Base-by-base conservation (phyloP, 2,797 vertebrate species). In the Acanthopagrus latus region DNA sequence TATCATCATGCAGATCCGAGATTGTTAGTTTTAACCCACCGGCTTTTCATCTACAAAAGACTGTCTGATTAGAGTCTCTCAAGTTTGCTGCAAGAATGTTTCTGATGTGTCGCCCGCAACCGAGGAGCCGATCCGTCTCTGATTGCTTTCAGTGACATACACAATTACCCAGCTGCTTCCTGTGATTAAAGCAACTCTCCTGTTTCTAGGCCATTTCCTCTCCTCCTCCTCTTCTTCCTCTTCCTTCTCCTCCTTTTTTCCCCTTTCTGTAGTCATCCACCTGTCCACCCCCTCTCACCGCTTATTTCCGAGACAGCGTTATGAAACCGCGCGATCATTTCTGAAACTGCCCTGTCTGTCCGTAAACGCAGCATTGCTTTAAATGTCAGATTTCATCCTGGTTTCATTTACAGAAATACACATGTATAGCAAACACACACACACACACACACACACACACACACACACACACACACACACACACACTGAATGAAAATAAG, bases 141-240 rank as follows among this genome's bases (percentile, higher is more conserved):
- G 81, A 89, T 88, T 88, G 86, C 84, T 89, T 88, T 79, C 60
- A 62, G 88, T 90, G 85, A 91, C 89, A 89, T 69, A 80, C 78
- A 82, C 88, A 86, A 91, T 93, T 92, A 92, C 69, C 69, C 82
- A 88, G 85, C 91, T 92, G 86, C 84, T 87, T 92, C 78, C 85
- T 85, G 75, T 89, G 89, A 93, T 93, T 91, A 93, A 92, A 92
- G 88, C 77, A 78, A 80, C 84, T 79, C 68, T 85, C 73, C 55
- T 80, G 76, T 88, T 91, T 89, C 82, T 78, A 84, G 76, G 81
- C 80, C 83, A 82, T 76, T 81, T 84, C 74, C 68, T 81, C 74
- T 71, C 38, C 71, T 79, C 64, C 60, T 71, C 33, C 63, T 54
- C 71, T 60, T 51, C 71, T 38, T 55, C 57, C 55, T 47, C 73